Conservation (phyloP, 2,888 invertebrate species). For the Balanococcus diminutus region DNA sequence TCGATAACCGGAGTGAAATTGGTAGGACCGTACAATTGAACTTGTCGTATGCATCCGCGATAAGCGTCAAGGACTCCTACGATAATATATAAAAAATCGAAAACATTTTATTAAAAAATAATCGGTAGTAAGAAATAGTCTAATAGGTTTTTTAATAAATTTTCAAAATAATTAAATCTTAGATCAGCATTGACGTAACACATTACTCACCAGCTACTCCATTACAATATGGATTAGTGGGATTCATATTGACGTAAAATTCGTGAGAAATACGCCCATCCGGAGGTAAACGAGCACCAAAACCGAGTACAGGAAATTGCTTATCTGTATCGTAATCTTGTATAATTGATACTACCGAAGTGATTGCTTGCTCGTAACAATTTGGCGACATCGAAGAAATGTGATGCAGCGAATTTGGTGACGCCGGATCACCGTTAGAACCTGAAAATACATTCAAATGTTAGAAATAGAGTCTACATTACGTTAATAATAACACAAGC, state of each 20-base stretch:
- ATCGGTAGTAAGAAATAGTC: neutral
- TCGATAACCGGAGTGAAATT: slow-evolving; percentile 68
- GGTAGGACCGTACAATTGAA: slow-evolving; percentile 67
- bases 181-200: neutral
- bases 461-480: too few relatives aligned
- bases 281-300: slow-evolving; percentile 62
- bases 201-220: slow-evolving; percentile 60
- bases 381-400: slow-evolving; percentile 59
- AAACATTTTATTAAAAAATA: neutral
- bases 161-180: neutral
- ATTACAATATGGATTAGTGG: slow-evolving; percentile 64
- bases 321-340: slow-evolving; percentile 65
- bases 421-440: slow-evolving; percentile 62
- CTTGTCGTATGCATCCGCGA: slow-evolving; percentile 63
- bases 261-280: slow-evolving; percentile 61
- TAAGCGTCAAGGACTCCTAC: slow-evolving; percentile 65
- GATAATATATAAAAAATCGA: slow-evolving; percentile 26
- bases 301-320: slow-evolving; percentile 63
- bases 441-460: slow-evolving; percentile 61
- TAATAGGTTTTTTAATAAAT: too few relatives aligned
- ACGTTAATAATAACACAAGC: slow-evolving; percentile 24
- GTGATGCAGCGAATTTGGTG: slow-evolving; percentile 63
- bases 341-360: slow-evolving; percentile 62
- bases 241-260: slow-evolving; percentile 64
- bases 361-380: slow-evolving; percentile 61